Conservation (phyloP, 2,797 vertebrate species). For the Crenuchus spilurus region DNA sequence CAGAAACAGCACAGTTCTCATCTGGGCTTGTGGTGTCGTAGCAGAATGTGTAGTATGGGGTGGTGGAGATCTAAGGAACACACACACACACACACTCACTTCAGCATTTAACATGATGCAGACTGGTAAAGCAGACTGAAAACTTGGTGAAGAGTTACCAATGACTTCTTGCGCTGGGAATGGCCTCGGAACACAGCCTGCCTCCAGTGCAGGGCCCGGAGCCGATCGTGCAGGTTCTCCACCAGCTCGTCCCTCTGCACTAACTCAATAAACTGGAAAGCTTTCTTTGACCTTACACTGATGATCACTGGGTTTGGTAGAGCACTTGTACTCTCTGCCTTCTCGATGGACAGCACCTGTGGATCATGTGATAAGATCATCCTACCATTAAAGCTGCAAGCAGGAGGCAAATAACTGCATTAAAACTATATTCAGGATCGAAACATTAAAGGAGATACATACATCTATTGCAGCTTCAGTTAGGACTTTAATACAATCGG, state of each 20-base stretch:
- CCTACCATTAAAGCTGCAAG: background rate
- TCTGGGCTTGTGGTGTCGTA: constrained; percentile 74
- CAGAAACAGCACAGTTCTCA: constrained; percentile 57
- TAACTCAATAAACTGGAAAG: constrained; percentile 96
- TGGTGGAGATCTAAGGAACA: constrained; percentile 63
- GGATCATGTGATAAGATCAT: too few species aligned
- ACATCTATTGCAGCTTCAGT: too few species aligned
- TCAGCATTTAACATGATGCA: too few species aligned
- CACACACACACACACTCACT: constrained; percentile 6
- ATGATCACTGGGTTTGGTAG: constrained; percentile 92
- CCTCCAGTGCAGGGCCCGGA: constrained; percentile 77
- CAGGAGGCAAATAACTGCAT: too few species aligned
- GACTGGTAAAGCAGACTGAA: too few species aligned
- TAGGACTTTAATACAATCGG: too few species aligned
- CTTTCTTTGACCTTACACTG: constrained; percentile 87
- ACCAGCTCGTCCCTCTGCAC: constrained; percentile 84
- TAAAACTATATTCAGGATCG: too few species aligned
- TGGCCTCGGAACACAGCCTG: constrained; percentile 68
- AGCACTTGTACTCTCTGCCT: constrained; percentile 88
- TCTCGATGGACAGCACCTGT: constrained; percentile 93
- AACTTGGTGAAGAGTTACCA: too few species aligned
- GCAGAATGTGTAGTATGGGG: constrained; percentile 80
- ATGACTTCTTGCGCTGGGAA: constrained; percentile 29
- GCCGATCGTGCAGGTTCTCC: constrained; percentile 78
- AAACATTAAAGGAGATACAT: too few species aligned